phyloP scores from a whole-genome alignment of 2,113 vertebrate species.

The Herpetotheres cachinnans region DNA sequence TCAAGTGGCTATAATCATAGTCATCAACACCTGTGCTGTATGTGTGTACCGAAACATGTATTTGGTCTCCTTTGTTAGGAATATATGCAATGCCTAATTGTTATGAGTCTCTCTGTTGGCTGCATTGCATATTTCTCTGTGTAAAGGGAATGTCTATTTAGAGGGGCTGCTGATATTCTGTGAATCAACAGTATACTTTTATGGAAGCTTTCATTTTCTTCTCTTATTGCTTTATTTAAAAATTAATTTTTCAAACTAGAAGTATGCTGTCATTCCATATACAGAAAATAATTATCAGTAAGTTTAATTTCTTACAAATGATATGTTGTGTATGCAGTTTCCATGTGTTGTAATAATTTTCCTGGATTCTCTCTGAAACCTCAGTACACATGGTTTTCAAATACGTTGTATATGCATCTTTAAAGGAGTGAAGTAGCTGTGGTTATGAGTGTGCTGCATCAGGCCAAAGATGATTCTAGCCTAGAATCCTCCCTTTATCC shows the following conservation, averaged over 20 bases:
- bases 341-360: neutral
- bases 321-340: neutral
- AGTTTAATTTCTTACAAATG: neutral
- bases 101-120: neutral
- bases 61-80: neutral
- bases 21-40: neutral
- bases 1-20: constrained; percentile 16
- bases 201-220: neutral
- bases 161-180: neutral
- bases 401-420: neutral
- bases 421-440: neutral
- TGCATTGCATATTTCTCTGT: neutral
- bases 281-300: neutral
- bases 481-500: neutral
- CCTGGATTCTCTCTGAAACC: neutral
- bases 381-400: neutral
- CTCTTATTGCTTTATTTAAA: neutral
- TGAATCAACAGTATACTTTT: neutral
- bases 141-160: neutral
- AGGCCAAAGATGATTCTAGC: neutral
- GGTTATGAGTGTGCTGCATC: neutral
- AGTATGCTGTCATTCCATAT: neutral
- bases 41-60: neutral
- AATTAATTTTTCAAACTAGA: neutral
- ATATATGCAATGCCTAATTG: neutral